Percentiles rank a stretch among this genome's conserved stretches.
Conservation (phyloP, 1,140 invertebrate genomes). For the Nomia melanderi region DNA sequence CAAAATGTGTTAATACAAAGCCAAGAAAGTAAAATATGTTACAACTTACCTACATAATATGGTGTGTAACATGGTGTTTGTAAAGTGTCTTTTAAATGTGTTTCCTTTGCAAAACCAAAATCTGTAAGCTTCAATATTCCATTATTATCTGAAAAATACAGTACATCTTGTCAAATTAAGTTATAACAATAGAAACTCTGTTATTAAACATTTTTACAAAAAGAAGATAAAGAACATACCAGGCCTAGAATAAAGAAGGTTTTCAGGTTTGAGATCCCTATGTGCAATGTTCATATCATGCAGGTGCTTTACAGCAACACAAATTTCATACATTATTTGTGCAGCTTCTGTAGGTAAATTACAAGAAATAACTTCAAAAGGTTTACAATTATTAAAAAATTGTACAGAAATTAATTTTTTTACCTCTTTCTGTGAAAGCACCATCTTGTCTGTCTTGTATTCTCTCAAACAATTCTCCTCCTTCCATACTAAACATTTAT, state of each 20-base stretch:
- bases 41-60: conserved; percentile 94
- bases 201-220: background rate
- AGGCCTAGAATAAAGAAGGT: conserved; percentile 90
- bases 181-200: background rate
- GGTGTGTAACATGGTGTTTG: conserved; percentile 99
- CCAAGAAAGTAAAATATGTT: too few species aligned
- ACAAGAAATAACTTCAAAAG: background rate
- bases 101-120: conserved; percentile 99
- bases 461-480: conserved; percentile 97
- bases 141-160: conserved; percentile 81
- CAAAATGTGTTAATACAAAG: too few species aligned
- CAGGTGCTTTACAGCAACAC: conserved; percentile 96
- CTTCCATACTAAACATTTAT: conserved; percentile 90
- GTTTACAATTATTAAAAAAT: conserved; percentile 4
- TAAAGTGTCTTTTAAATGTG: conserved; percentile 90
- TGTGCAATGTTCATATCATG: conserved; percentile 98
- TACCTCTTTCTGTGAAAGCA: conserved; percentile 97
- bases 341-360: conserved; percentile 86
- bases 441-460: conserved; percentile 97
- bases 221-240: conserved; percentile 70
- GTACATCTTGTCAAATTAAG: background rate
- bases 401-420: conserved; percentile 27
- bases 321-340: conserved; percentile 97
- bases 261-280: conserved; percentile 97
- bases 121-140: conserved; percentile 97